Evolutionary conservation across 2,888 invertebrate genomes (phyloP).

Genomic region (Tanypteryx hageni): DNA sequence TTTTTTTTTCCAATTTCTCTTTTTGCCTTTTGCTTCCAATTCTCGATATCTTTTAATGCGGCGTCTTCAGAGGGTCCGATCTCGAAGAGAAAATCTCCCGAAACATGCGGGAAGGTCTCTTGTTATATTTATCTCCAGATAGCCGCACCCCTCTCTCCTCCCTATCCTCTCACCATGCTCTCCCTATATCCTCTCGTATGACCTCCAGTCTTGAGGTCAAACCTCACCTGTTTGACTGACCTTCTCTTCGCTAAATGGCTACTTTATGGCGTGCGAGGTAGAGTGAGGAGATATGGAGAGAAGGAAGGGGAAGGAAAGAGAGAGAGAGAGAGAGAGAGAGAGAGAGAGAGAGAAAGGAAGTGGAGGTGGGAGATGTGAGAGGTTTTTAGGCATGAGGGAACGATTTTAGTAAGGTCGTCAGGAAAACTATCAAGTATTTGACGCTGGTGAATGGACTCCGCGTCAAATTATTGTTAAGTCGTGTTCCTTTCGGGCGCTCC

Average conservation of each 20-base stretch:
- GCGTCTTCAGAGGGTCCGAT: neutral
- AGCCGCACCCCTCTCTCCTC: neutral
- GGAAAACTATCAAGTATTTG: slow-evolving; percentile 24
- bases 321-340: too few species aligned
- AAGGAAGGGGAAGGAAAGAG: neutral
- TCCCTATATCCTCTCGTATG: neutral
- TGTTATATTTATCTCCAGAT: neutral
- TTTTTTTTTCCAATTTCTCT: neutral
- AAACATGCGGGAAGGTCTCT: neutral
- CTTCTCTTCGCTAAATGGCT: slow-evolving; percentile 22
- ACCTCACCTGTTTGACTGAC: slow-evolving; percentile 31
- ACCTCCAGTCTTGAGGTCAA: slow-evolving; percentile 32
- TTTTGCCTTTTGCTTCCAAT: neutral
- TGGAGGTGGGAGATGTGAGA: too few species aligned
- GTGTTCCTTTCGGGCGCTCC: neutral
- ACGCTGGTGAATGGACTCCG: slow-evolving; percentile 2
- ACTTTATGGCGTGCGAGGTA: neutral
- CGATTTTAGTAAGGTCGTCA: slow-evolving; percentile 22
- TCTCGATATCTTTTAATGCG: neutral
- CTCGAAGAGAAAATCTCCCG: neutral
- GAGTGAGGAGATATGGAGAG: neutral
- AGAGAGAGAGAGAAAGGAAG: too few species aligned
- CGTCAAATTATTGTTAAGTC: slow-evolving; percentile 7
- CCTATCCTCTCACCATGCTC: neutral
- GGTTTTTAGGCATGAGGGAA: neutral